These are phyloP conservation scores for Oscheius onirici DNA, from an alignment of 2,888 invertebrate species.

Conservation along the genomic window DNA sequence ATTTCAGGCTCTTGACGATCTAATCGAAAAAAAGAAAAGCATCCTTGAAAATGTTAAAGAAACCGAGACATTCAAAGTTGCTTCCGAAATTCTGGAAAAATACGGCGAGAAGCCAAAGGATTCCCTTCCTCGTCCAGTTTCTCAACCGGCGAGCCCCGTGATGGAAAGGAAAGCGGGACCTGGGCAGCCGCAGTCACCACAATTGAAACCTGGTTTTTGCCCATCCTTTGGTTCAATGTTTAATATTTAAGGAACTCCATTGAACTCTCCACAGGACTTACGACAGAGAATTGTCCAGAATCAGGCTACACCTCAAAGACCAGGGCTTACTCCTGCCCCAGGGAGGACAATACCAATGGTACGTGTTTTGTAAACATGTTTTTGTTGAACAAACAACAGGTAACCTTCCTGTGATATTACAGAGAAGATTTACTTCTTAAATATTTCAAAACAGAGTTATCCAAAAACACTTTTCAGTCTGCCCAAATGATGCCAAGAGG, in stretches of 20 bases:
- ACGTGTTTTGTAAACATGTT: background rate
- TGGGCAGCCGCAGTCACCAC: background rate
- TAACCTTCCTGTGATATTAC: no score
- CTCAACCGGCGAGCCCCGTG: constrained; percentile 18
- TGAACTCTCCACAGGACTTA: background rate
- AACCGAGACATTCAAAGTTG: constrained; percentile 94
- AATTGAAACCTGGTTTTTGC: background rate
- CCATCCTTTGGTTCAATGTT: background rate
- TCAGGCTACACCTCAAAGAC: background rate
- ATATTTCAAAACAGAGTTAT: no score
- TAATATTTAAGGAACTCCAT: constrained; percentile 2
- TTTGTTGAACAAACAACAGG: no score
- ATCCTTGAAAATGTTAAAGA: constrained; percentile 95
- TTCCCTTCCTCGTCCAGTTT: background rate
- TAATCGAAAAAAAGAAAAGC: constrained; percentile 71
- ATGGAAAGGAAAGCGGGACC: constrained; percentile 3
- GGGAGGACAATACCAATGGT: constrained; percentile 14
- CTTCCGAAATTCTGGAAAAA: constrained; percentile 87
- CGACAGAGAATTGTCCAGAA: background rate
- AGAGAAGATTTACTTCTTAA: no score
- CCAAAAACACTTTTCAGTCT: constrained; percentile 19
- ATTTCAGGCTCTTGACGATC: constrained; percentile 42
- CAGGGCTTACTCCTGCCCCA: background rate
- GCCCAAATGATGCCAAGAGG: constrained; percentile 3
- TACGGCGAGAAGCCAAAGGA: constrained; percentile 78